Evolutionary conservation across 2,797 vertebrate species (phyloP).

Genomic region (Pseudomugil tenellus): DNA sequence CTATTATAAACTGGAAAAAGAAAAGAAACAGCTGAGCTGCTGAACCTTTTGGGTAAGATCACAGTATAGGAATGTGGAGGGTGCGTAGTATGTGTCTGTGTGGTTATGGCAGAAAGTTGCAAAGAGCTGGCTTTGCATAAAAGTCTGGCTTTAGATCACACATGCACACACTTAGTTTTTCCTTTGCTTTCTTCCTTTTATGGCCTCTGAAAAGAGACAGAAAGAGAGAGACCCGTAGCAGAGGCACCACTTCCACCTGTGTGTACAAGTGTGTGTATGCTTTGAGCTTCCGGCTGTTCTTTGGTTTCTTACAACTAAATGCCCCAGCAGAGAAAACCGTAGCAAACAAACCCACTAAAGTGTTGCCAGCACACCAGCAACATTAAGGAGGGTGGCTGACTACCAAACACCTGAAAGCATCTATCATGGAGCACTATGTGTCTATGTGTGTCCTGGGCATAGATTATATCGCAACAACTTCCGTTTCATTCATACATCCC

Average conservation of each 20-base stretch:
- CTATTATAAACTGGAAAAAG: constrained; percentile 89
- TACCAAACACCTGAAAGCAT: constrained; percentile 42
- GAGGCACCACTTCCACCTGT: constrained; percentile 60
- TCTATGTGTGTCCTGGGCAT: constrained; percentile 40
- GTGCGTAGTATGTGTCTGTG: constrained; percentile 26
- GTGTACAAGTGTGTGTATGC: constrained; percentile 37
- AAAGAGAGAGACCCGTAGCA: constrained; percentile 36
- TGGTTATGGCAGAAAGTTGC: constrained; percentile 43
- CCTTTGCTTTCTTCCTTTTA: constrained; percentile 72
- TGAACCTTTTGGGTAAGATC: not conserved
- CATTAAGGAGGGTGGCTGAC: constrained; percentile 36
- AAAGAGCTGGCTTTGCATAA: constrained; percentile 50
- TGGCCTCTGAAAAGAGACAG: constrained; percentile 56
- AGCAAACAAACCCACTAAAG: constrained; percentile 35
- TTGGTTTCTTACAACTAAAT: constrained; percentile 43
- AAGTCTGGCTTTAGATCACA: constrained; percentile 53
- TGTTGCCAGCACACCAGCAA: constrained; percentile 35
- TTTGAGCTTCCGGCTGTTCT: constrained; percentile 43
- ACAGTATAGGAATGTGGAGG: not conserved
- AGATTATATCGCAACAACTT: not conserved
- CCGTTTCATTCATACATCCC: constrained; percentile 3
- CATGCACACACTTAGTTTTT: constrained; percentile 31
- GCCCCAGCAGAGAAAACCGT: constrained; percentile 36
- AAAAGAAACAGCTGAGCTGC: not conserved
- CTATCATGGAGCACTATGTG: constrained; percentile 22